A percentile compares a stretch with the other conserved stretches of the same genome.
Evolutionary conservation across 2,888 invertebrate species (phyloP).

Genomic region (Protodeltote pygarga): DNA sequence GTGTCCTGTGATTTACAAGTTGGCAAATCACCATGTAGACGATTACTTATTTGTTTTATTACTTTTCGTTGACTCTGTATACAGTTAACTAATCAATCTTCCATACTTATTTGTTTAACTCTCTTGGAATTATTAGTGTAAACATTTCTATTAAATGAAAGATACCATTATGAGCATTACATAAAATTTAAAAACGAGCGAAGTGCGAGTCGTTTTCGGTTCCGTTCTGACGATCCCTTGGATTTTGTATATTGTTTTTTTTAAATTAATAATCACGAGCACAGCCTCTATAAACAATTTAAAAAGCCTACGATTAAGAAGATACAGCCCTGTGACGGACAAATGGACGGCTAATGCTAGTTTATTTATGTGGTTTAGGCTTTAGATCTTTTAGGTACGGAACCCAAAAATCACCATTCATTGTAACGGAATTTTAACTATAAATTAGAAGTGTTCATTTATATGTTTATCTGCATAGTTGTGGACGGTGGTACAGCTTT

Average conservation of each 20-base stretch:
- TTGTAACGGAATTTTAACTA: constrained; percentile 16
- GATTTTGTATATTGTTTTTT: neutral
- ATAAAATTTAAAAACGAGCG: constrained; percentile 18
- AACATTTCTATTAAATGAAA: constrained; percentile 12
- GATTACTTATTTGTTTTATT: constrained; percentile 53
- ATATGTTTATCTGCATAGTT: constrained; percentile 7
- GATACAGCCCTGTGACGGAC: too few relatives aligned
- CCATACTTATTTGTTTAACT: constrained; percentile 3
- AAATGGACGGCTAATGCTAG: too few relatives aligned
- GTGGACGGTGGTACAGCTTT: too few relatives aligned
- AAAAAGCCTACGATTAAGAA: too few relatives aligned
- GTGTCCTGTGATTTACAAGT: constrained; percentile 59
- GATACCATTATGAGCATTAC: constrained; percentile 7
- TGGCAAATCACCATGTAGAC: constrained; percentile 62
- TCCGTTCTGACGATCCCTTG: neutral
- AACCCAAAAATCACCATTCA: constrained; percentile 18
- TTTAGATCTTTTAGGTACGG: too few relatives aligned
- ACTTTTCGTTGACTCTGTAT: constrained; percentile 20
- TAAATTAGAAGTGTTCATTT: constrained; percentile 25
- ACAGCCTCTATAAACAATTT: too few relatives aligned
- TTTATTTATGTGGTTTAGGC: too few relatives aligned
- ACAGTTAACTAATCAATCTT: neutral
- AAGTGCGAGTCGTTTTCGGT: too few relatives aligned
- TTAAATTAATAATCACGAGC: neutral
- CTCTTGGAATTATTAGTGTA: constrained; percentile 3